Evolutionary conservation across 2,113 vertebrate species (phyloP).

Genomic region (Corythornis cristatus): DNA sequence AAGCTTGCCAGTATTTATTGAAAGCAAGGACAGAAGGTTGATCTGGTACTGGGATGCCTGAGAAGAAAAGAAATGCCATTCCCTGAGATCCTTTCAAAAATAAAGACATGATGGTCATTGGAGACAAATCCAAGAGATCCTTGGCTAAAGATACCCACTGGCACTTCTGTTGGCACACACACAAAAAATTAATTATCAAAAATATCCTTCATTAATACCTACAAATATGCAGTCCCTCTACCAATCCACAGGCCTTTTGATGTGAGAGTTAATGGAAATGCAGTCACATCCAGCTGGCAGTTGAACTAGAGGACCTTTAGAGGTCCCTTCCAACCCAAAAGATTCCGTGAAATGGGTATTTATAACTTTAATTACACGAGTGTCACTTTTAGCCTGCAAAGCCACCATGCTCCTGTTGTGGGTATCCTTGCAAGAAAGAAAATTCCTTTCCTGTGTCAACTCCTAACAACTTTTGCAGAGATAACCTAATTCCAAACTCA

Average conservation of each 20-base stretch:
- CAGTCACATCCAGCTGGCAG: background rate
- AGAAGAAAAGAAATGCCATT: background rate
- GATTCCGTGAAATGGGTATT: background rate
- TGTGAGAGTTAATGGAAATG: rapidly evolving
- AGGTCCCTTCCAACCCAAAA: background rate
- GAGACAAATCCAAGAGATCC: background rate
- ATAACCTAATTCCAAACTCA: rapidly evolving
- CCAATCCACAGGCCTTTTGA: background rate
- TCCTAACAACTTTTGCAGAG: rapidly evolving
- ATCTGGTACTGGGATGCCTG: background rate
- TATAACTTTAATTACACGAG: too few relatives aligned
- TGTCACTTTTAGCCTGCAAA: background rate
- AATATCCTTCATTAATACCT: rapidly evolving
- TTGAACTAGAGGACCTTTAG: background rate
- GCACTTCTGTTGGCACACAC: background rate
- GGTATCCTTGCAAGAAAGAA: rapidly evolving
- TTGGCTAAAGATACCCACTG: background rate
- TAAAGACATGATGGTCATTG: rapidly evolving
- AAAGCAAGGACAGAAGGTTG: background rate
- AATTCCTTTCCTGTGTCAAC: rapidly evolving
- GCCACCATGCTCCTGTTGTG: rapidly evolving
- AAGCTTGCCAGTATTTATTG: background rate
- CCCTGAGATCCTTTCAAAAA: background rate
- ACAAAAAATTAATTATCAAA: background rate
- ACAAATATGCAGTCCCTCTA: rapidly evolving